Evolutionary conservation across 2,888 invertebrate species (phyloP).

Genomic region (Ochropleura leucogaster): DNA sequence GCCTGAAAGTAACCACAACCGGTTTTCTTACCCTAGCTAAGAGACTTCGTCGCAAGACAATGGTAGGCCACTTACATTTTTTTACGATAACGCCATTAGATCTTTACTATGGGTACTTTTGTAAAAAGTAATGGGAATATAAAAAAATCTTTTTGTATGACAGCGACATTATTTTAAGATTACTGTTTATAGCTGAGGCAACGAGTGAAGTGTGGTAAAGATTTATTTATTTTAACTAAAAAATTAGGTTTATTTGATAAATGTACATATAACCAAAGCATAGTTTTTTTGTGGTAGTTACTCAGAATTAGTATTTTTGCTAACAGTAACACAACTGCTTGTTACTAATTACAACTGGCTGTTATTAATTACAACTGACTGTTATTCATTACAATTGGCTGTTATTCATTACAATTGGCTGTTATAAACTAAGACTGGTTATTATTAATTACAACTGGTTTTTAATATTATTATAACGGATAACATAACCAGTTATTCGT

Average conservation of each 20-base stretch:
- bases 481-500: too few species aligned
- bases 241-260: background rate
- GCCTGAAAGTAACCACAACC: conserved; percentile 10
- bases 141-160: conserved; percentile 52
- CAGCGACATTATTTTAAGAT: conserved; percentile 51
- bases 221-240: background rate
- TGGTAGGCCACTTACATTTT: conserved; percentile 45
- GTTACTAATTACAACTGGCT: too few species aligned
- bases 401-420: too few species aligned
- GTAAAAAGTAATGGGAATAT: conserved; percentile 56
- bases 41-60: conserved; percentile 49
- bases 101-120: conserved; percentile 54
- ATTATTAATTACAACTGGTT: too few species aligned
- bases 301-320: too few species aligned
- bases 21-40: conserved; percentile 29
- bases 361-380: too few species aligned
- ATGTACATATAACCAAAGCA: too few species aligned
- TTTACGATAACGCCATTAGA: conserved; percentile 63
- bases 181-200: conserved; percentile 39
- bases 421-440: too few species aligned
- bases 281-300: too few species aligned
- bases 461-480: too few species aligned
- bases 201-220: background rate
- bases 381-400: too few species aligned
- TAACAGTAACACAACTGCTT: too few species aligned